Conservation (phyloP, 2,888 invertebrate genomes). For the Clitarchus hookeri region DNA sequence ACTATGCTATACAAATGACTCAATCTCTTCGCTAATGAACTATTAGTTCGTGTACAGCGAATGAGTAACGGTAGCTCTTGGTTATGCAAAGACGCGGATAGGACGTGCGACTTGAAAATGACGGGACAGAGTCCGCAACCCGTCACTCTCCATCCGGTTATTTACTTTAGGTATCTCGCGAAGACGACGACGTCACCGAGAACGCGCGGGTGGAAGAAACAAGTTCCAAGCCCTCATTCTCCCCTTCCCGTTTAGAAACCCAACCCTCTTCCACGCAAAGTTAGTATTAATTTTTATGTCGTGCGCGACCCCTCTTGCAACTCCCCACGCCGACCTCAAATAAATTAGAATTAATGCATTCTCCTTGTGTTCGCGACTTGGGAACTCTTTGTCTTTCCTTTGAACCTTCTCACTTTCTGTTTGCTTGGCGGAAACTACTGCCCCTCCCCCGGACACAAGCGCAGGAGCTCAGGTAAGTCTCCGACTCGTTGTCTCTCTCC, state of each 20-base stretch:
- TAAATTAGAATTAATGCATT: constrained; percentile 4
- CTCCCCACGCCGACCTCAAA: not conserved
- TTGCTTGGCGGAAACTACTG: not conserved
- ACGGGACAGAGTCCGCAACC: not conserved
- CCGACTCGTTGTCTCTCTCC: not conserved
- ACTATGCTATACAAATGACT: too few species aligned
- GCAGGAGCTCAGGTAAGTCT: not conserved
- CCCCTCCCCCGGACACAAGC: not conserved
- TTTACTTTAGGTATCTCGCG: not conserved
- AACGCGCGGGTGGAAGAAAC: not conserved
- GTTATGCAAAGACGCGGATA: too few species aligned
- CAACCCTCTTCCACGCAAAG: not conserved
- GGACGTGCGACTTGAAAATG: not conserved
- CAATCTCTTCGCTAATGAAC: too few species aligned
- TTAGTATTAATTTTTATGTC: not conserved
- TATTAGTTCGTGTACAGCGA: too few species aligned
- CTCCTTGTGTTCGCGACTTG: not conserved
- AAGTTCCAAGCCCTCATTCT: too few species aligned
- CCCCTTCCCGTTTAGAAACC: not conserved
- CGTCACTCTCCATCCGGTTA: not conserved
- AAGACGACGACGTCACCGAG: not conserved
- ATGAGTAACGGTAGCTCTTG: too few species aligned
- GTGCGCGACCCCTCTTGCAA: not conserved
- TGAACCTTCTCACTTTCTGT: not conserved
- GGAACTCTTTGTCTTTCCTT: not conserved